These are phyloP conservation scores for Nowickia ferox DNA, from an alignment of 2,888 invertebrate species.

Conservation along the genomic window DNA sequence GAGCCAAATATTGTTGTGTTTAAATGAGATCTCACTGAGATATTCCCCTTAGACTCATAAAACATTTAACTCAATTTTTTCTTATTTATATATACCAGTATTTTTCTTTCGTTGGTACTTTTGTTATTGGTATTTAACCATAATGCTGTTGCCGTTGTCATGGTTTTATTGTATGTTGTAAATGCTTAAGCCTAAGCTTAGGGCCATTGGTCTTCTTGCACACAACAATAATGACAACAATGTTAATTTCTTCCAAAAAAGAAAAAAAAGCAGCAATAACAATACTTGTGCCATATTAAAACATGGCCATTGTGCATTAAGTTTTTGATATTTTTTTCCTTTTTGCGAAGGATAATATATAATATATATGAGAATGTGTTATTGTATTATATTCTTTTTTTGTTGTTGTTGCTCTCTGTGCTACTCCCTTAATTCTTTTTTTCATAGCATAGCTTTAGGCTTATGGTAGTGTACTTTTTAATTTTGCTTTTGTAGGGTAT, in stretches of 20 bases:
- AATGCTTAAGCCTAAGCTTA: constrained; percentile 69
- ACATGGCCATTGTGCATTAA: constrained; percentile 44
- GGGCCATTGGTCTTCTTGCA: constrained; percentile 62
- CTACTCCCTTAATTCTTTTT: constrained; percentile 48
- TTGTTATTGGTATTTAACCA: constrained; percentile 33
- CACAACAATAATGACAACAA: constrained; percentile 50
- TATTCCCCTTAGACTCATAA: constrained; percentile 61
- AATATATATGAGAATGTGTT: constrained; percentile 59
- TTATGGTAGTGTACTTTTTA: constrained; percentile 46
- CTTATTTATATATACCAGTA: too few species aligned
- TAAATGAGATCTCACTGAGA: constrained; percentile 15
- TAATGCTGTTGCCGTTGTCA: constrained; percentile 46
- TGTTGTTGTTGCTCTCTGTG: not conserved
- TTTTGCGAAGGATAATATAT: not conserved
- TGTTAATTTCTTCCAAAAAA: constrained; percentile 20
- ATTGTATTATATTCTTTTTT: constrained; percentile 40
- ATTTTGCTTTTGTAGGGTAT: constrained; percentile 29
- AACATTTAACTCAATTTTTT: constrained; percentile 64
- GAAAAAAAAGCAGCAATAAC: not conserved
- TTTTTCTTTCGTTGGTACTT: constrained; percentile 17
- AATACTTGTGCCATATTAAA: constrained; percentile 19
- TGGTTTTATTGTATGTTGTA: constrained; percentile 52
- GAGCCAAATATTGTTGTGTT: constrained; percentile 21
- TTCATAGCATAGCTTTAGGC: constrained; percentile 67
- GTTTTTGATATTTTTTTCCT: not conserved